Evolutionary conservation across 2,888 invertebrate species (phyloP), one percentile per base, ranked within the genome.

Genomic region (Dioctria linearis): DNA sequence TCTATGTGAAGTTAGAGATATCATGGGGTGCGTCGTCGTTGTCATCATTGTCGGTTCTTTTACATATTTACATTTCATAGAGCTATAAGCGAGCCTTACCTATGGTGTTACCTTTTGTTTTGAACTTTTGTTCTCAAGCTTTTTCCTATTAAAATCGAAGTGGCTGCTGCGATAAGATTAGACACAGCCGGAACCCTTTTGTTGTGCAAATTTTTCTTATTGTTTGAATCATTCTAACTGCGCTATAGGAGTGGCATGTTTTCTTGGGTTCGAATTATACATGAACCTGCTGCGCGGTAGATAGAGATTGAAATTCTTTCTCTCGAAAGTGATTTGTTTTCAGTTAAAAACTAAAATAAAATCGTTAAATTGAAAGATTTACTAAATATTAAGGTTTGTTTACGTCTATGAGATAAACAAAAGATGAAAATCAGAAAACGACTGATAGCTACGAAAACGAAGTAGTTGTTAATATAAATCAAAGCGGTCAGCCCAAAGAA

Each of bases 151-250:
- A 71, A 43, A 25, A 54, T 46, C n/a, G 51, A 61, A 42, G 25
- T 43, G 57, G 75, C 75, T 59, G 59, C 59, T 59, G 59, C 59
- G 75, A 75, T 61, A 75, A 75, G 59, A 75, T 75, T 75, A 59
- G 75, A 59, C 1, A 0, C 59, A 59, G 75, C 75, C 61, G 75
- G 61, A 75, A 43, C 75, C 75, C 61, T 75, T 75, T 75, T 75
- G 75, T 75, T 75, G 75, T 75, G 75, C 75, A 75, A 75, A 75
- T 75, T 40, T 59, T 46, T 59, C 59, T 6, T 59, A 13, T 59
- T 73, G 40, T 73, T 57, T 73, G 73, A 73, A 39, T 57, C 46
- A 43, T 69, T 43, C 37, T 49, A 25, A 25, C 25, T 25, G 25
- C 25, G 25, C 25, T 25, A 25, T 4, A 40, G 71, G 71, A 71